A percentile compares a stretch with the other conserved stretches of the same genome.
Evolutionary conservation across 2,113 vertebrate species (phyloP).

Genomic region (Saiga tatarica): DNA sequence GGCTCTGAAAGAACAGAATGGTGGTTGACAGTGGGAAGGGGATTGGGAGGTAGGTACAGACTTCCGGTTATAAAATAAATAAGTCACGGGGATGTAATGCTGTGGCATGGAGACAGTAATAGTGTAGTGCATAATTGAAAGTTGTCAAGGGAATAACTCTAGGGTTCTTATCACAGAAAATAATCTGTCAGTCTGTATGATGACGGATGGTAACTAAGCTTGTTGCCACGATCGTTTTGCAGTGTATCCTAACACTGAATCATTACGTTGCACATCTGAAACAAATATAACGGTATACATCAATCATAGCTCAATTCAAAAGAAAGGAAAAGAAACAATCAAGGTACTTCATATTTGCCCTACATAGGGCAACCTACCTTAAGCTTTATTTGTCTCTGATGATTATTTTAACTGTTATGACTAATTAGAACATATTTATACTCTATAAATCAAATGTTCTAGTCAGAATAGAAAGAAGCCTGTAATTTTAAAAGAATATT

Average conservation of each 20-base stretch:
- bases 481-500: background rate
- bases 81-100: background rate
- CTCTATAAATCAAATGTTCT: background rate
- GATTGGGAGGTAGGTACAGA: background rate
- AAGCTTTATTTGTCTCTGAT: background rate
- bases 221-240: background rate
- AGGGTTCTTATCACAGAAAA: background rate
- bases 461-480: slow-evolving; percentile 5
- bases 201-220: background rate
- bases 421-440: background rate
- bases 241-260: background rate
- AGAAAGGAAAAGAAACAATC: background rate
- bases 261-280: background rate
- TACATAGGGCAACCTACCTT: background rate
- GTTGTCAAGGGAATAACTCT: background rate
- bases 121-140: background rate
- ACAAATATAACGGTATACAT: background rate
- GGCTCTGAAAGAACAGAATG: background rate
- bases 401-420: background rate
- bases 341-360: background rate
- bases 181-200: background rate
- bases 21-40: background rate
- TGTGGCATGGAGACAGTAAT: background rate
- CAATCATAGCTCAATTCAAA: background rate
- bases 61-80: background rate